A percentile compares a stretch with the other conserved stretches of the same genome.
Evolutionary conservation across 2,113 vertebrate genomes (phyloP).

Genomic region (Aix galericulata): DNA sequence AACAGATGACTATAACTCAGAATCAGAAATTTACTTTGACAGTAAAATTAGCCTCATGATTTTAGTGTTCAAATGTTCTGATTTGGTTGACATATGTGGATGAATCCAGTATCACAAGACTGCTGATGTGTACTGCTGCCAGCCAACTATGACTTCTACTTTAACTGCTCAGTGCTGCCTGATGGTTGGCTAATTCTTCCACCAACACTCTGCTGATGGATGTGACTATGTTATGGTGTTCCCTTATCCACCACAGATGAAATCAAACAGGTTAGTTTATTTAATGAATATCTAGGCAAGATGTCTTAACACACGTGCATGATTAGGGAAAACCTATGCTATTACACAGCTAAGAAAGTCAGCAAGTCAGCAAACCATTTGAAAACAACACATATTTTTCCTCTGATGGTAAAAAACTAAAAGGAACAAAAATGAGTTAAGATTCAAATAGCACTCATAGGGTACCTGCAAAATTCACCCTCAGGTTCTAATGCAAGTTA

Average conservation of each 20-base stretch:
- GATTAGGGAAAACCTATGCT: neutral
- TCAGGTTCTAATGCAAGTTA: neutral
- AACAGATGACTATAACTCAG: neutral
- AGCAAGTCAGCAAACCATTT: slow-evolving; percentile 1
- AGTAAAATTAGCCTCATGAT: neutral
- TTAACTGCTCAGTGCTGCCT: neutral
- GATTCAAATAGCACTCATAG: neutral
- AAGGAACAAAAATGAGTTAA: neutral
- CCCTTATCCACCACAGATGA: neutral
- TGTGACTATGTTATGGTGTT: neutral
- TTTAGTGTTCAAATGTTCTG: neutral
- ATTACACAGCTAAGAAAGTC: neutral
- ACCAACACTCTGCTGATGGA: neutral
- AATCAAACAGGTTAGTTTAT: neutral
- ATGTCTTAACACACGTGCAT: neutral
- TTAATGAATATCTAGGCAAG: neutral
- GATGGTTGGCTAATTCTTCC: neutral
- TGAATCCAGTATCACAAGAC: slow-evolving; percentile 32
- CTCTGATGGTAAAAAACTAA: neutral
- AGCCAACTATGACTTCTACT: neutral
- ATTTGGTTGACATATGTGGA: slow-evolving; percentile 4
- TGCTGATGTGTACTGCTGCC: neutral
- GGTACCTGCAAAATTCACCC: neutral
- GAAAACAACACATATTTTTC: neutral
- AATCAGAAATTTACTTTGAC: neutral